Conservation (phyloP, 2,113 vertebrate species). For the Vidua chalybeata region DNA sequence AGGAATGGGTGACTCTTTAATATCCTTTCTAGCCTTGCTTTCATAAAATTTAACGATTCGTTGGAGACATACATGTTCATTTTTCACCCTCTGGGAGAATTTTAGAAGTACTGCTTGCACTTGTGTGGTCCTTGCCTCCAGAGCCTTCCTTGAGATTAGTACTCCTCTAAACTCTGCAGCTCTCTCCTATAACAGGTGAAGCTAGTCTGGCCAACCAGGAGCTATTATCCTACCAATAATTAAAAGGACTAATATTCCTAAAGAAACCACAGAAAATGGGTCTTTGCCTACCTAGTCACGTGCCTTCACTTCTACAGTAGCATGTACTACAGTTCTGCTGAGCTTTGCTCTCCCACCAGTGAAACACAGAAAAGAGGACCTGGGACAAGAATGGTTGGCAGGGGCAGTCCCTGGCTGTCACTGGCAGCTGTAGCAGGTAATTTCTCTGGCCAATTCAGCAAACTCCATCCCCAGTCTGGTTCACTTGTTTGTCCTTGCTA, state of each 20-base stretch:
- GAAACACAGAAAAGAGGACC: background rate
- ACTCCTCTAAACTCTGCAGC: background rate
- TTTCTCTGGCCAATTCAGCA: background rate
- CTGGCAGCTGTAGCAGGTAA: background rate
- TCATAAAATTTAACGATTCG: background rate
- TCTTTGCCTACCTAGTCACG: background rate
- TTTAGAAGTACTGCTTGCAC: background rate
- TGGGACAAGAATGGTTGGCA: background rate
- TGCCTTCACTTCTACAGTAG: background rate
- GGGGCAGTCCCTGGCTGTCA: background rate
- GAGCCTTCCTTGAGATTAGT: background rate
- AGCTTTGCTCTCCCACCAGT: background rate
- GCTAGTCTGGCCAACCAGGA: background rate
- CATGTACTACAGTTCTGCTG: background rate
- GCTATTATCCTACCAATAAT: background rate
- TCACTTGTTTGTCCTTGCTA: background rate
- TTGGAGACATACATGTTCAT: background rate
- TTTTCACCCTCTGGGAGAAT: background rate
- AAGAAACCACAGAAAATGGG: background rate
- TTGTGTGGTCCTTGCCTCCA: background rate
- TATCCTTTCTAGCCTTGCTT: background rate
- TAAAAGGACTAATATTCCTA: background rate
- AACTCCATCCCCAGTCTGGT: background rate
- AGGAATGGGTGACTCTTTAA: background rate
- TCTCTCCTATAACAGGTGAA: background rate